These are phyloP conservation scores for Lepidurus packardi DNA, from an alignment of 1,140 invertebrate genomes.

Conservation along the genomic window DNA sequence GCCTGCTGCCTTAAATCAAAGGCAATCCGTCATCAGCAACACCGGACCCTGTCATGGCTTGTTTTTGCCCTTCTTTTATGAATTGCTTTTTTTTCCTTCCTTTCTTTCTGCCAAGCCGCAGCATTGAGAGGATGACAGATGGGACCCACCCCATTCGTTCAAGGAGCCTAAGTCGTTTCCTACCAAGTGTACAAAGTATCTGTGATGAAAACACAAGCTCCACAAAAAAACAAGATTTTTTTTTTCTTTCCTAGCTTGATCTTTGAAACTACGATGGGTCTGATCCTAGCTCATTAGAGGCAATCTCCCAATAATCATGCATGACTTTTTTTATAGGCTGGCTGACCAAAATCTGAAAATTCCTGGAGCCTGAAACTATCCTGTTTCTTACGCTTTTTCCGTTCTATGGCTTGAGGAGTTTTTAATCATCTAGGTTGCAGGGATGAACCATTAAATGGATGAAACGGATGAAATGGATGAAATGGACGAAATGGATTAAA, in stretches of 20 bases:
- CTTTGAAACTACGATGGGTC: background rate
- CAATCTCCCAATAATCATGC: too few species aligned
- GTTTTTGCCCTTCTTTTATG: constrained; percentile 20
- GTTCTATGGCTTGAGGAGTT: too few species aligned
- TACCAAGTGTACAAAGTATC: background rate
- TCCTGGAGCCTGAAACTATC: too few species aligned
- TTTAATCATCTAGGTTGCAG: too few species aligned
- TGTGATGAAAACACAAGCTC: background rate
- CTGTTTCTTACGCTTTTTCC: too few species aligned
- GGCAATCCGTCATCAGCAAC: constrained; percentile 8
- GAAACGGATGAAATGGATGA: too few species aligned
- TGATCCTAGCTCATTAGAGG: too few species aligned
- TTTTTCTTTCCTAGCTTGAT: background rate
- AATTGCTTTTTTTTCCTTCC: background rate
- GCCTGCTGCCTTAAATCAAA: background rate
- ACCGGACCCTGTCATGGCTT: constrained; percentile 13
- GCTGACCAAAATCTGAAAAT: too few species aligned
- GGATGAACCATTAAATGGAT: too few species aligned
- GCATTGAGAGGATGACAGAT: constrained; percentile 19
- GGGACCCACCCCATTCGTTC: constrained; percentile 20
- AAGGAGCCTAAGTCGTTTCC: background rate
- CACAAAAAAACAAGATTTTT: background rate
- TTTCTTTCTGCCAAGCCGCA: background rate
- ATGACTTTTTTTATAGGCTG: too few species aligned
- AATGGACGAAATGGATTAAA: background rate